These are phyloP conservation scores for Timandra comae DNA, from an alignment of 2,888 invertebrate species.

Conservation along the genomic window DNA sequence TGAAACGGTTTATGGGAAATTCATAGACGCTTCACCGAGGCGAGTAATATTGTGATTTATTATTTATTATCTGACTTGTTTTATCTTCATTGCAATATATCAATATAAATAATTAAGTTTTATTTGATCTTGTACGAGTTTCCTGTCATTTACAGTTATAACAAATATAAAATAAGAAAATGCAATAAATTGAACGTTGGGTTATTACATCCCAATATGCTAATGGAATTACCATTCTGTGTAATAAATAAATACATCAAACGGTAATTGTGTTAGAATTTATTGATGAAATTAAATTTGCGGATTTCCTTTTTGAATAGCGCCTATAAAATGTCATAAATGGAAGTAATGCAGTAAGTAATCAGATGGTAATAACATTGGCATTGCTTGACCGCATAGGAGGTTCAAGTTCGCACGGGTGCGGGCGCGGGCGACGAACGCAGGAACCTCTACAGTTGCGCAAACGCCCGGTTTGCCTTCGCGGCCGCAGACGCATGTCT, in stretches of 20 bases:
- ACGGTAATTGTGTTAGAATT: constrained; percentile 18
- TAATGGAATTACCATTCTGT: constrained; percentile 1
- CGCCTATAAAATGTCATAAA: constrained; percentile 1
- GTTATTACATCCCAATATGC: constrained; percentile 1
- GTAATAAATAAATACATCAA: constrained; percentile 19
- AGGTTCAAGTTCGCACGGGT: constrained; percentile 61
- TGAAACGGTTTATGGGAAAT: constrained; percentile 25
- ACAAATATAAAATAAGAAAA: constrained; percentile 6
- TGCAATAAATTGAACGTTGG: constrained; percentile 12
- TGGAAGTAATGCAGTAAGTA: constrained; percentile 1
- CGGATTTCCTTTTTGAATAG: constrained; percentile 26
- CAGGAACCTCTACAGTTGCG: constrained; percentile 34
- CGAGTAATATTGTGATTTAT: constrained; percentile 14
- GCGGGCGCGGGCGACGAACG: constrained; percentile 35
- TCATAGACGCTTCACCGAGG: constrained; percentile 13
- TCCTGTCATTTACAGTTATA: constrained; percentile 16
- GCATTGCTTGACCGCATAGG: constrained; percentile 55
- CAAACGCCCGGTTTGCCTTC: constrained; percentile 33
- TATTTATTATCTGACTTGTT: constrained; percentile 7
- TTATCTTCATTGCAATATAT: constrained; percentile 14
- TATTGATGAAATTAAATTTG: constrained; percentile 18
- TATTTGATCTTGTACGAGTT: constrained; percentile 5
- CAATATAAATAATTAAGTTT: constrained; percentile 17
- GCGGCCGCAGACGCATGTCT: constrained; percentile 30
- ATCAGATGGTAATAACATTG: constrained; percentile 29